Base-by-base conservation (phyloP, 1,140 invertebrate species). In the Belonocnema kinseyi region DNA sequence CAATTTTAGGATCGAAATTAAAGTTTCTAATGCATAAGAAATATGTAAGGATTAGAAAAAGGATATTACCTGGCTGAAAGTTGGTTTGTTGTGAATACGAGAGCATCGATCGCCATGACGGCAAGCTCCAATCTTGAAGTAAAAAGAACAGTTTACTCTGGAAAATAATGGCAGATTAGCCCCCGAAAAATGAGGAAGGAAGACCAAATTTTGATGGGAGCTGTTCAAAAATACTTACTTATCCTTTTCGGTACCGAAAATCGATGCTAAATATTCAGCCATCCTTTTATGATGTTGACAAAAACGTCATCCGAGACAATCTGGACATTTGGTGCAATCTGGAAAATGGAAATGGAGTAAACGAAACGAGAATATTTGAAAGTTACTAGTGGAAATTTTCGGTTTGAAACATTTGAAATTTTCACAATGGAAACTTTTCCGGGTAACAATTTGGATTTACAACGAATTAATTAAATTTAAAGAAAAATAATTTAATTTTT, bases 71-170 rank as follows among this genome's bases (percentile, higher is more conserved):
- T 95, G 95, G 88, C 98, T 99, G 90, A 99, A 99, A 21, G 98
- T 99, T 13, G 99, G 99, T 91, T 99, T 99, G 90, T 99, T 99
- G 90, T 99, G 99, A 82, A 99, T 98, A 85, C 98, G 93, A 1
- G 98, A 99, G 91, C 99, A 99, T 77, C 98, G 94, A 90, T 99
- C 98, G 16, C 99, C 99, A 92, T 99, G 99, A 84, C 99, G 93
- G 91, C 99, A 99, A 52, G 99, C 99, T 89, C 99, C 98, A 83
- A 99, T 99, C 94, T 99, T 99, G 91, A 99, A 99, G 89, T 99
- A 99, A 93, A 99, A 99, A 5, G 98, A 99, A 92, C 99, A 99
- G 91, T 99, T 99, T 75, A 99, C 98, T 93, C 98, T 99, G 93
- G 87, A 96, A 95, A 90, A 87, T 84, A 88, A 86, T 82, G 85